These are phyloP conservation scores for Danio albolineatus DNA, from an alignment of 2,797 vertebrate species.

Conservation along the genomic window DNA sequence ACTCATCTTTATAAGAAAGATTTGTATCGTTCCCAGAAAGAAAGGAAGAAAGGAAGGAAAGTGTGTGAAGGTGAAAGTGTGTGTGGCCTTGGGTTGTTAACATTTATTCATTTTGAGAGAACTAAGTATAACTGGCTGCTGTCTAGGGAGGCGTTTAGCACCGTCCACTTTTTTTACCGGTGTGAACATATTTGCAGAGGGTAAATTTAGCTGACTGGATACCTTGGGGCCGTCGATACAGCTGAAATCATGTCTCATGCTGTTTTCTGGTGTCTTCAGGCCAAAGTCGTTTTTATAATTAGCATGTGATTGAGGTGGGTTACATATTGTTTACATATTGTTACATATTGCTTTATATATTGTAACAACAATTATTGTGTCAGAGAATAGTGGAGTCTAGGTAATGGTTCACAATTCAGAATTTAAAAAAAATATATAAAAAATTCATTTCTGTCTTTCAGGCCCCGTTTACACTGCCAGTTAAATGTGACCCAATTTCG, in stretches of 20 bases:
- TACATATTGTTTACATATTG: slow-evolving; percentile 3
- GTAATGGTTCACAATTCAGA: no score
- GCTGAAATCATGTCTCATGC: slow-evolving; percentile 40
- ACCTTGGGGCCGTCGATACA: slow-evolving; percentile 11
- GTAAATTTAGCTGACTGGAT: slow-evolving; percentile 36
- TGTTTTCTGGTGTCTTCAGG: slow-evolving; percentile 32
- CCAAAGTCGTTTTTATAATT: slow-evolving; percentile 46
- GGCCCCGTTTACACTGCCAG: no score
- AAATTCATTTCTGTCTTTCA: no score
- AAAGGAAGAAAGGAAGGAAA: not conserved
- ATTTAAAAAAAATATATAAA: no score
- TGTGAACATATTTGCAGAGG: slow-evolving; percentile 34
- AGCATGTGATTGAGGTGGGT: slow-evolving; percentile 18
- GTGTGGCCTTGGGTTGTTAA: slow-evolving; percentile 8
- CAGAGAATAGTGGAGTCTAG: not conserved
- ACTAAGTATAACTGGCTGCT: slow-evolving; percentile 31
- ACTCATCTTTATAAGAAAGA: slow-evolving; percentile 35
- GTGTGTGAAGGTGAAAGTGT: slow-evolving; percentile 3
- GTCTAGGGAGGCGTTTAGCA: slow-evolving; percentile 44
- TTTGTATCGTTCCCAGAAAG: slow-evolving; percentile 26
- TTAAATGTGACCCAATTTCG: no score
- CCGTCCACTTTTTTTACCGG: slow-evolving; percentile 27
- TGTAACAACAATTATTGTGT: slow-evolving; percentile 20
- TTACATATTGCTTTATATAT: not conserved
- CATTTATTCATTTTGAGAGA: slow-evolving; percentile 48